Evolutionary conservation across 2,797 vertebrate genomes (phyloP).

Genomic region (Masticophis lateralis): DNA sequence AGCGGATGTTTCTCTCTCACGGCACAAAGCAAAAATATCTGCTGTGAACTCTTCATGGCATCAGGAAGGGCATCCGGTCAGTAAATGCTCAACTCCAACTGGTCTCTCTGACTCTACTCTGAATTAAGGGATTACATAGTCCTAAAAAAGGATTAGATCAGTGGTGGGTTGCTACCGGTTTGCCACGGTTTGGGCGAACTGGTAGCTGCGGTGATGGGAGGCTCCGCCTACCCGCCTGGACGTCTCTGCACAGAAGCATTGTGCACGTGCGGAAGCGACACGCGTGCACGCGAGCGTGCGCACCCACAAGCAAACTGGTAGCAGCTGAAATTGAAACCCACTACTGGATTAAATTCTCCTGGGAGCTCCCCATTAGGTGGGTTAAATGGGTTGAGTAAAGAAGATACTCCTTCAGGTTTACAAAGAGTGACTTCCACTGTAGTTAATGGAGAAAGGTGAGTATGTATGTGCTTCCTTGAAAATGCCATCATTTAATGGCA

Average conservation of each 20-base stretch:
- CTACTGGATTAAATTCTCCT: neutral
- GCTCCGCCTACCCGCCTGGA: too few relatives aligned
- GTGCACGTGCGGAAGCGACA: too few relatives aligned
- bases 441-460: neutral
- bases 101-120: neutral
- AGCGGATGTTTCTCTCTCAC: neutral
- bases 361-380: neutral
- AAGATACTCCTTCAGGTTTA: neutral
- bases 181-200: too few relatives aligned
- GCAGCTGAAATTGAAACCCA: too few relatives aligned
- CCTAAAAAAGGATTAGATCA: neutral
- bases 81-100: neutral
- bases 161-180: too few relatives aligned
- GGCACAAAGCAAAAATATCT: neutral
- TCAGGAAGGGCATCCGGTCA: neutral
- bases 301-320: too few relatives aligned
- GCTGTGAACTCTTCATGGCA: neutral
- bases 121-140: neutral
- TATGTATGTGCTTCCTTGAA: neutral
- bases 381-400: neutral
- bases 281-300: too few relatives aligned
- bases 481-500: neutral
- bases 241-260: too few relatives aligned
- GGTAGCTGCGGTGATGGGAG: too few relatives aligned
- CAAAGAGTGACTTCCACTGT: neutral